Conservation (phyloP, 1,140 invertebrate species). For the Octopus sinensis region DNA sequence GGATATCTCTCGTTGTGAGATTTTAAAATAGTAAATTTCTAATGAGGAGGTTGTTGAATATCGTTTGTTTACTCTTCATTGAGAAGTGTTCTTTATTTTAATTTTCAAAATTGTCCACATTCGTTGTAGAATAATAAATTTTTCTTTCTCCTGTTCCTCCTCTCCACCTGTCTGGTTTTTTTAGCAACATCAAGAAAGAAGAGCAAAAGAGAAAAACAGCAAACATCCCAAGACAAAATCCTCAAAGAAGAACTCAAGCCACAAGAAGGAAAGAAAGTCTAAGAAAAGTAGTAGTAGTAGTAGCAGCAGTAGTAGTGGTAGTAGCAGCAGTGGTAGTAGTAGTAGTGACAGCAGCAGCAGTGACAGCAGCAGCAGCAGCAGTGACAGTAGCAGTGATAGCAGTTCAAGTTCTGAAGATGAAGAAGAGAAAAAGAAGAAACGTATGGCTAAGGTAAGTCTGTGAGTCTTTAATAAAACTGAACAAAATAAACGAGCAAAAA, state of each 20-base stretch:
- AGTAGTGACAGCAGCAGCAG: neutral
- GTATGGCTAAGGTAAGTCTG: slow-evolving; percentile 48
- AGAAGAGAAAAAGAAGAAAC: slow-evolving; percentile 50
- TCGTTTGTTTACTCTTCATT: no score
- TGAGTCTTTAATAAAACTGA: slow-evolving; percentile 9
- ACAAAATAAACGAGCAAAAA: slow-evolving; percentile 13
- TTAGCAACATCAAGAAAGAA: slow-evolving; percentile 40
- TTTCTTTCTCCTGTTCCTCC: slow-evolving; percentile 5
- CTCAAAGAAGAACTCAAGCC: slow-evolving; percentile 59
- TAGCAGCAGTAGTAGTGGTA: neutral
- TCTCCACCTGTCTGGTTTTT: slow-evolving; percentile 10
- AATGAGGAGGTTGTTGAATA: no score
- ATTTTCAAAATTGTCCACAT: no score
- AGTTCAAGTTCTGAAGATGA: slow-evolving; percentile 48
- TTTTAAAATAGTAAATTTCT: no score
- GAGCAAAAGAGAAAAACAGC: slow-evolving; percentile 64
- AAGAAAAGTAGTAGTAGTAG: neutral
- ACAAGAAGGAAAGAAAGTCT: neutral
- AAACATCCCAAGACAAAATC: slow-evolving; percentile 60
- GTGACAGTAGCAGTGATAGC: slow-evolving; percentile 23
- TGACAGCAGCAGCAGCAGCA: neutral
- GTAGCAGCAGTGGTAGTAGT: neutral
- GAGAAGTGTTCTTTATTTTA: no score
- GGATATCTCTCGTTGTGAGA: no score
- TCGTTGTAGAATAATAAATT: neutral